Evolutionary conservation across 2,113 vertebrate genomes (phyloP).

Genomic region (Callaeas wilsoni): DNA sequence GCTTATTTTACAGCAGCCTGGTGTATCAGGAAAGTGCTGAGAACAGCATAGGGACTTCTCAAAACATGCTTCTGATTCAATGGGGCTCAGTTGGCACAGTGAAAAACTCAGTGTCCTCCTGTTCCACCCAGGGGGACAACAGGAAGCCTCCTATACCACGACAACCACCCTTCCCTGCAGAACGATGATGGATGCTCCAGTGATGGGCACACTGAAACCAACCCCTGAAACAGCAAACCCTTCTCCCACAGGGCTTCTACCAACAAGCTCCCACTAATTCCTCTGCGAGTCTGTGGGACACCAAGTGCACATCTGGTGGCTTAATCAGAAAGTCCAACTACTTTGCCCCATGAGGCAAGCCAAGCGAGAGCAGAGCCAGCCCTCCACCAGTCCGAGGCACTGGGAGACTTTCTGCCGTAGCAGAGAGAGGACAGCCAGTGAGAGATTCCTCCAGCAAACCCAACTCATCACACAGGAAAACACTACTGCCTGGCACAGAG

Average conservation of each 20-base stretch:
- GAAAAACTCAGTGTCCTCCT: constrained; percentile 3
- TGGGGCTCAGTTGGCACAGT: constrained; percentile 62
- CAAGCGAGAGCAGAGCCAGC: constrained; percentile 16
- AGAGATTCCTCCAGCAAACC: constrained; percentile 33
- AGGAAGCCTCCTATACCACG: not conserved
- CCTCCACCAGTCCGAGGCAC: constrained; percentile 28
- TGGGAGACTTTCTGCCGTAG: constrained; percentile 12
- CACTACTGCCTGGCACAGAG: not conserved
- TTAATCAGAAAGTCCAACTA: not conserved
- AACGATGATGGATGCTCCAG: not conserved
- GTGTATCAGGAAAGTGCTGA: constrained; percentile 18
- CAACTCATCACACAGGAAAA: constrained; percentile 16
- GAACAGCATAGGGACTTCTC: constrained; percentile 28
- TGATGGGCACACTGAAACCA: not conserved
- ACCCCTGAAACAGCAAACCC: not conserved
- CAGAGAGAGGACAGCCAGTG: constrained; percentile 18
- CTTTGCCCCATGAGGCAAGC: not conserved
- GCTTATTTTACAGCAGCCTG: constrained; percentile 50
- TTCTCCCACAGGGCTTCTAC: not conserved
- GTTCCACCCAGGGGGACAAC: not conserved
- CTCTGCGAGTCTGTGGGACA: not conserved
- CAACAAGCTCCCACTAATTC: not conserved
- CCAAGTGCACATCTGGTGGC: constrained; percentile 22
- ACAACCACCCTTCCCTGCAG: not conserved
- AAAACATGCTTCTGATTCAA: constrained; percentile 12